phyloP scores from a whole-genome alignment of 2,797 vertebrate species.

The Gorsachius magnificus region DNA sequence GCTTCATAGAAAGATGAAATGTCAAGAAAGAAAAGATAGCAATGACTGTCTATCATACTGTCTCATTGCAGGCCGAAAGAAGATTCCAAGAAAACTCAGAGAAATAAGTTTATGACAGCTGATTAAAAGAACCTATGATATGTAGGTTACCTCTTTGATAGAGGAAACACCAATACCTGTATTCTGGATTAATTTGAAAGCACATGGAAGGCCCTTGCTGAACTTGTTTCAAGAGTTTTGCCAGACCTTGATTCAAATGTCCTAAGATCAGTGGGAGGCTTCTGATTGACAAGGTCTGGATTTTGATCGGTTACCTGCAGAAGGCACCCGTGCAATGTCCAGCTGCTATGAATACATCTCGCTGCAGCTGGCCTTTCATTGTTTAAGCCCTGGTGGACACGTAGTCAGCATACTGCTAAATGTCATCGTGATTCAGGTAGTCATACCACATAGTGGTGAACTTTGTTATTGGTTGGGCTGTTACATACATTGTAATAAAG shows the following conservation, averaged over 20 bases:
- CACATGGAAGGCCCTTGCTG: neutral
- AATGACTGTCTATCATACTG: neutral
- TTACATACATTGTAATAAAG: neutral
- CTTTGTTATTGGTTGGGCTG: neutral
- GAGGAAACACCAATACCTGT: neutral
- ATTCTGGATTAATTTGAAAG: neutral
- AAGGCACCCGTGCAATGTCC: neutral
- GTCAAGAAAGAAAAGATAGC: neutral
- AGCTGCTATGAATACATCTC: neutral
- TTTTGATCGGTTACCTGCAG: neutral
- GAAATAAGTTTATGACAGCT: neutral
- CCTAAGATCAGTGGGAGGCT: neutral
- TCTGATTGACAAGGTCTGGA: neutral
- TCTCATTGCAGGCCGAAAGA: neutral
- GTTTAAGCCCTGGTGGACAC: neutral
- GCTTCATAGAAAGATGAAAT: neutral
- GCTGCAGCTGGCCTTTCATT: neutral
- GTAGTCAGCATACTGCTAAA: neutral
- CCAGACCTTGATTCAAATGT: neutral
- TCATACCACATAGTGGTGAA: neutral
- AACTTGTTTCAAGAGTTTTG: neutral
- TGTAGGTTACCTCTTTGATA: neutral
- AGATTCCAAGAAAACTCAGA: slow-evolving; percentile 4
- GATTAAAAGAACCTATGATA: neutral
- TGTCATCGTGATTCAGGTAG: neutral